Conservation (phyloP, 2,888 invertebrate genomes). For the Diogma glabrata region DNA sequence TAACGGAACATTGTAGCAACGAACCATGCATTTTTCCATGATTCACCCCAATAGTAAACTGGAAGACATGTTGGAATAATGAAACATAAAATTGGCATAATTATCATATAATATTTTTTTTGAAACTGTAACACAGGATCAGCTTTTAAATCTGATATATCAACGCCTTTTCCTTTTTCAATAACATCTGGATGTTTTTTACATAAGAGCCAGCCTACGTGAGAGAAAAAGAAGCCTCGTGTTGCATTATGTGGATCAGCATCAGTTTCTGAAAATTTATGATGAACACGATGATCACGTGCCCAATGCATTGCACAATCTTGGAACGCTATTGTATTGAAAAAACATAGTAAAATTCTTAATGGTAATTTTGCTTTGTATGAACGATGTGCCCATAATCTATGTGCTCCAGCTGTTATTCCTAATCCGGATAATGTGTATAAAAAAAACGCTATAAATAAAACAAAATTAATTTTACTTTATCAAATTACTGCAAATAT, state of each 20-base stretch:
- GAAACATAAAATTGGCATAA: slow-evolving; percentile 68
- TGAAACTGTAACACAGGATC: slow-evolving; percentile 83
- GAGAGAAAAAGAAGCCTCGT: slow-evolving; percentile 91
- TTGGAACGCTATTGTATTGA: slow-evolving; percentile 88
- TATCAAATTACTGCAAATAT: neutral
- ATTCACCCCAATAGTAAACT: slow-evolving; percentile 67
- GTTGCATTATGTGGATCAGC: slow-evolving; percentile 90
- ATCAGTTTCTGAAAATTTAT: slow-evolving; percentile 87
- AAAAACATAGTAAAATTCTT: slow-evolving; percentile 61
- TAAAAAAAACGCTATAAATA: slow-evolving; percentile 52
- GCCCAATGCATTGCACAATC: slow-evolving; percentile 70
- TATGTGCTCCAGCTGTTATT: slow-evolving; percentile 93
- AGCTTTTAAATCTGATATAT: slow-evolving; percentile 66
- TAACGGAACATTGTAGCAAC: slow-evolving; percentile 65
- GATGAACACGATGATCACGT: slow-evolving; percentile 74
- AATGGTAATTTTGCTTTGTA: slow-evolving; percentile 93
- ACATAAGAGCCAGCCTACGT: slow-evolving; percentile 87
- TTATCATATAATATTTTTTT: slow-evolving; percentile 66
- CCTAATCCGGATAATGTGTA: slow-evolving; percentile 76
- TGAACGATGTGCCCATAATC: slow-evolving; percentile 90
- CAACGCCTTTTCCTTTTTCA: slow-evolving; percentile 73
- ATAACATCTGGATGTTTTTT: slow-evolving; percentile 85
- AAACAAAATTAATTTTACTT: slow-evolving; percentile 12
- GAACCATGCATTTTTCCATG: slow-evolving; percentile 51
- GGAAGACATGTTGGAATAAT: slow-evolving; percentile 64